Evolutionary conservation across 2,888 invertebrate species (phyloP).

Genomic region (Polia nebulosa): DNA sequence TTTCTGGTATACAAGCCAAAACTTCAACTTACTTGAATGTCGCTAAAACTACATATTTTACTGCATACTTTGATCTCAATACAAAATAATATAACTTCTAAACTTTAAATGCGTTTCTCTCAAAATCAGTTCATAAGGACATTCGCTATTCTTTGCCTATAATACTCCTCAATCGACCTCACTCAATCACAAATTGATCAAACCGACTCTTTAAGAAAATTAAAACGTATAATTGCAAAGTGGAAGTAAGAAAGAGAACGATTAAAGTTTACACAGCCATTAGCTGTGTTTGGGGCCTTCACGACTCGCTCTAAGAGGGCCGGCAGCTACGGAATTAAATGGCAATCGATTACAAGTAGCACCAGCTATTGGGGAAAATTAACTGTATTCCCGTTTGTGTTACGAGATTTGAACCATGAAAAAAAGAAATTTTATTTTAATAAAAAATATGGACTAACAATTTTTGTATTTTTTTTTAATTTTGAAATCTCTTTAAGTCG

Average conservation of each 20-base stretch:
- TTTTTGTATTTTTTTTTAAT: too few species aligned
- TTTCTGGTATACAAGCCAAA: too few species aligned
- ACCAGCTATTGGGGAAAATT: conserved; percentile 75
- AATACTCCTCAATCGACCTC: conserved; percentile 34
- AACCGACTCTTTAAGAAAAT: conserved; percentile 55
- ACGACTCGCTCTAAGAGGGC: conserved; percentile 63
- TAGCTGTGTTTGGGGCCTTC: conserved; percentile 76
- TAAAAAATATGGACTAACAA: too few species aligned
- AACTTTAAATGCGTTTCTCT: too few species aligned
- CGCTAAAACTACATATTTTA: too few species aligned
- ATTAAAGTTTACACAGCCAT: conserved; percentile 84
- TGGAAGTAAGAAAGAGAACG: conserved; percentile 65
- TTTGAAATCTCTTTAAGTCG: too few species aligned
- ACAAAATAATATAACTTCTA: too few species aligned
- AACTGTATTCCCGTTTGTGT: conserved; percentile 56
- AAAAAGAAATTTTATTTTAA: neutral
- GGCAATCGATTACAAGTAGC: conserved; percentile 83
- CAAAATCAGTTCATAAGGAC: too few species aligned
- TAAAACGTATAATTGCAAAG: conserved; percentile 69
- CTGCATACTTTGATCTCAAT: too few species aligned
- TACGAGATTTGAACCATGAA: conserved; percentile 4
- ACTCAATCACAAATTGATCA: conserved; percentile 61
- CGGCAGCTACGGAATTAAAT: conserved; percentile 77
- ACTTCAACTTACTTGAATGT: too few species aligned
- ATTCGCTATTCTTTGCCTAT: too few species aligned